Base-by-base conservation (phyloP, 2,888 invertebrate species). In the Heliothis peltigera region DNA sequence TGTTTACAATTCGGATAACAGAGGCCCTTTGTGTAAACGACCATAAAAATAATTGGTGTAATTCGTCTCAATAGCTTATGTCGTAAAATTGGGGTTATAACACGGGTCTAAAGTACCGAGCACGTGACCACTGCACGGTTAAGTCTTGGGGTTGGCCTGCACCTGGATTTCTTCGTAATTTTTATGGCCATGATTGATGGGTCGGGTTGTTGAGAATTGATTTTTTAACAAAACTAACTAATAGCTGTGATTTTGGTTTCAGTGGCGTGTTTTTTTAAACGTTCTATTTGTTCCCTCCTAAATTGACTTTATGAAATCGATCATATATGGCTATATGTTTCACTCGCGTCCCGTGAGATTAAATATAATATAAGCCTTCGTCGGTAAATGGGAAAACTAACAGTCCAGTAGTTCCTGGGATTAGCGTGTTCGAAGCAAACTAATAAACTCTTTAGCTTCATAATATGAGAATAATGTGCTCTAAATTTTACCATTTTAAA, bases 31-130 rank as follows among this genome's bases (percentile, higher is more conserved):
- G 88, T 89, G 82, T 87, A 79, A 83, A 86, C 74, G 83, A 77
- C 86, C 83, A 89, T 92, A 88, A 90, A 90, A 90, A 77, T 92
- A 92, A 93, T 92, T 90, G 89, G 79, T 75, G 88, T 88, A 90
- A 92, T 93, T 89, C 85, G 79, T 93, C 89, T 91, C 89, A 89
- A 91, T 90, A 88, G 87, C 69, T 85, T 82, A 82, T 72, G 81
- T 80, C 81, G 65, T 82, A 82, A 84, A 88, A 88, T 87, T 88
- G 83, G 87, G 86, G 85, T 81, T 84, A 80, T 69, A 75, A 67
- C 75, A 58, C n/a, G 39, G 54, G 67, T 39, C 51, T 17, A 18
- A 21, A 46, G 63, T 70, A 63, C 66, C 55, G 15, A 18, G 62
- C 73, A 79, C 84, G 84, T 80, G 82, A 72, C 74, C 70, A 85